Evolutionary conservation across 2,797 vertebrate genomes (phyloP), one percentile per base, ranked within the genome.

Genomic region (Austrolebias charrua): DNA sequence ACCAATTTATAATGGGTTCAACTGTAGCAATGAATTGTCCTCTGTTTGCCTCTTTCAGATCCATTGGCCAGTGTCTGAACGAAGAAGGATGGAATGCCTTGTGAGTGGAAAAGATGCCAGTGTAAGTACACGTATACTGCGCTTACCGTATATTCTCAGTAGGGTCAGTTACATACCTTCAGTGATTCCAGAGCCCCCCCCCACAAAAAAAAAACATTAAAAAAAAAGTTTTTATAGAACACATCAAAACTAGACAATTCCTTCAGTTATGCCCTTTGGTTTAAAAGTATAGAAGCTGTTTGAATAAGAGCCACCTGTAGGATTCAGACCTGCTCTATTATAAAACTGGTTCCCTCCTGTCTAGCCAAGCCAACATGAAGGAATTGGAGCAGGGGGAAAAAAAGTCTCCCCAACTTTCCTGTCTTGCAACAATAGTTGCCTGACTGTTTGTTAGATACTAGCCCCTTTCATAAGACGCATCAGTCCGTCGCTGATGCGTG

Each of bases 91-190:
- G 44, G 97, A 98, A 77, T 99, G 97, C 47, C 92, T 98, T 63
- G 90, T 98, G 68, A 97, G 95, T 0, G 97, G 97, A 86, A 99
- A 98, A 86, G 96, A 98, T 63, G 94, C 93, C 87, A 96, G 96
- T 0, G 97, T 99, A 91, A 97, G 97, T 95, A 81, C 1, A 0
- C 18, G 4, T 53, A 62, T 57, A 78, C 71, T 61, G 61, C 29
- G 15, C 11, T 66, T 29, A n/a, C n/a, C n/a, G n/a, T n/a, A 48
- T 28, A 52, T 31, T 16, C 66, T 55, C 64, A 31, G 60, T 33
- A 55, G 64, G 44, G 44, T 60, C 20, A 6, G 72, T 77, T 57
- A 14, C 12, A 46, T 70, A 76, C 79, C 77, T 70, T 28, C 52
- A 45, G 67, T 46, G 63, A 58, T 31, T 54, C 60, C 49, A 69